Conservation (phyloP, 2,113 vertebrate genomes). For the Campylomormyrus numenius region DNA sequence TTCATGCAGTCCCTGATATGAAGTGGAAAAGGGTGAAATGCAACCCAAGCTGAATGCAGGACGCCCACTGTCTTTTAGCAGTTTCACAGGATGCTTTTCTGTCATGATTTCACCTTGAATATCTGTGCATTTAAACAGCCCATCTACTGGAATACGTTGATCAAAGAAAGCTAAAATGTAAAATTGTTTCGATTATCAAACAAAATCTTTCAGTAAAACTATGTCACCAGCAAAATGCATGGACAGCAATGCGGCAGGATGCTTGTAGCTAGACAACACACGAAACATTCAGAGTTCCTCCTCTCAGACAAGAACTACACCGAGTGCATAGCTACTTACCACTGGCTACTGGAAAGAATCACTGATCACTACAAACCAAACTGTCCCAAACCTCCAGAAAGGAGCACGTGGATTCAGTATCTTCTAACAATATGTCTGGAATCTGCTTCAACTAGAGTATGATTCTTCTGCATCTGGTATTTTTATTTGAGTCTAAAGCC, state of each 20-base stretch:
- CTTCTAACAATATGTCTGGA: background rate
- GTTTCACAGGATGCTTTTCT: background rate
- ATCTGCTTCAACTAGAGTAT: background rate
- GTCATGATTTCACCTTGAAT: background rate
- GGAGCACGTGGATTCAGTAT: background rate
- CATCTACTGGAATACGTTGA: background rate
- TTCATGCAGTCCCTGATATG: slow-evolving; percentile 34
- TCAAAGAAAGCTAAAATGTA: background rate
- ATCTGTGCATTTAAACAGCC: background rate
- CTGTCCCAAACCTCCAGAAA: background rate
- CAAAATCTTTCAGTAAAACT: background rate
- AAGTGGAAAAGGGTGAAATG: background rate
- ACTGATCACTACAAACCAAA: background rate
- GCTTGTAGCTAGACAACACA: background rate
- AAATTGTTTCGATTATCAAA: background rate
- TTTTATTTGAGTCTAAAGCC: background rate
- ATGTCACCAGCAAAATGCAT: background rate
- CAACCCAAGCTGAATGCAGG: background rate
- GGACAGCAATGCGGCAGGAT: background rate
- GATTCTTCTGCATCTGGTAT: background rate
- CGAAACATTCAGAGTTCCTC: background rate
- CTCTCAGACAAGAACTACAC: background rate
- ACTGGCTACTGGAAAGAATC: background rate
- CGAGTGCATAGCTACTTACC: background rate
- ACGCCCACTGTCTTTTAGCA: background rate